Percentiles rank a stretch among this genome's conserved stretches.
phyloP scores from a whole-genome alignment of 2,888 invertebrate species.

The Halictus ligatus region DNA sequence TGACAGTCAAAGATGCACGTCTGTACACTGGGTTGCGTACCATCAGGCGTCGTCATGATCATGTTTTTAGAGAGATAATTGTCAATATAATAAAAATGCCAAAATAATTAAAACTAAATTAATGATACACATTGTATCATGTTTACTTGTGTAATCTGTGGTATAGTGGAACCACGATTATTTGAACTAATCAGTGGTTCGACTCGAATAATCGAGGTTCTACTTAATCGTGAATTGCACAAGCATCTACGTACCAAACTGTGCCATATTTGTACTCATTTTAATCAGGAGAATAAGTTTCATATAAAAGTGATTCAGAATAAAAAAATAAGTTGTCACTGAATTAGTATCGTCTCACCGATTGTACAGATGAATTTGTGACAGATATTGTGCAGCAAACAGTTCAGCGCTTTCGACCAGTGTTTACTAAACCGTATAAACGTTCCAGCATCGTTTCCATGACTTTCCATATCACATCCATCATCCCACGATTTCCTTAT shows the following conservation, averaged over 20 bases:
- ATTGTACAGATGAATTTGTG: not conserved
- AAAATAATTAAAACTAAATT: not conserved
- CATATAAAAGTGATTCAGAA: not conserved
- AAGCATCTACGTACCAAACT: not conserved
- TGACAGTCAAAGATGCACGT: not conserved
- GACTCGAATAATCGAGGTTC: not conserved
- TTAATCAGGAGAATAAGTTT: not conserved
- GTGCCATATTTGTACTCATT: not conserved
- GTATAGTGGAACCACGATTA: not conserved
- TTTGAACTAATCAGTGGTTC: not conserved
- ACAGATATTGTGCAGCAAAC: not conserved
- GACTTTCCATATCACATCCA: not conserved
- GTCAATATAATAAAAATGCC: not conserved
- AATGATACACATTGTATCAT: not conserved
- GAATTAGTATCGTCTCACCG: not conserved
- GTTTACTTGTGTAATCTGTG: not conserved
- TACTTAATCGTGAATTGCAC: not conserved
- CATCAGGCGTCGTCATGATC: not conserved
- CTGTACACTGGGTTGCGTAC: not conserved
- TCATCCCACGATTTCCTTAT: not conserved
- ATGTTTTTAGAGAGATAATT: not conserved
- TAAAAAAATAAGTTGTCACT: not conserved
- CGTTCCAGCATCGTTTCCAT: not conserved
- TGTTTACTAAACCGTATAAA: not conserved
- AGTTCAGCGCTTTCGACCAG: not conserved